Evolutionary conservation across 2,797 vertebrate species (phyloP).

Genomic region (Glossophaga mutica): DNA sequence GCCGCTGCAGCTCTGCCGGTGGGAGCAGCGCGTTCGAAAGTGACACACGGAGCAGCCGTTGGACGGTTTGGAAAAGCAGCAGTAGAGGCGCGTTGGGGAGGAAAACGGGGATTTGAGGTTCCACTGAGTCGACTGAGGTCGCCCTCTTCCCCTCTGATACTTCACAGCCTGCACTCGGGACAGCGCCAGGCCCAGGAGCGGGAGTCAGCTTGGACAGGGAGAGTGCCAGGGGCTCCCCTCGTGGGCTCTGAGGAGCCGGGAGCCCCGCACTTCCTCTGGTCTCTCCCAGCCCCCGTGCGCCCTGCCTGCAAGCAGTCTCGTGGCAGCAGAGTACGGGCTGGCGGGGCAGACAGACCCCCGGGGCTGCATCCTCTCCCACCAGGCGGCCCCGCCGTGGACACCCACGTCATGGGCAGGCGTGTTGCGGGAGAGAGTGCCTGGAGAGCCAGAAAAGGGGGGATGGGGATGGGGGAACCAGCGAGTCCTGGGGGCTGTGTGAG

Average conservation of each 20-base stretch:
- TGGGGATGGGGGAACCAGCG: neutral
- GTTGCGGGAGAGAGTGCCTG: neutral
- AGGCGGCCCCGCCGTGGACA: too few relatives aligned
- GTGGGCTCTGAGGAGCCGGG: neutral
- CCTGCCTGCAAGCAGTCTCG: neutral
- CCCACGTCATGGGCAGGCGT: neutral
- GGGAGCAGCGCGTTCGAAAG: rapidly evolving
- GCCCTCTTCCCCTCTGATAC: too few relatives aligned
- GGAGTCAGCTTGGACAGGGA: neutral
- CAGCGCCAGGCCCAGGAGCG: neutral
- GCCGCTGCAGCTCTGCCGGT: rapidly evolving
- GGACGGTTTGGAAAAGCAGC: neutral
- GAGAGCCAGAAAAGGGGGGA: neutral
- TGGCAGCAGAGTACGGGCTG: neutral
- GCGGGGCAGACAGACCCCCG: neutral
- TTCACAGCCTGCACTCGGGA: neutral
- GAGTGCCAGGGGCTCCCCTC: too few relatives aligned
- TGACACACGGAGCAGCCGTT: rapidly evolving
- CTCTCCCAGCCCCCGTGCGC: neutral
- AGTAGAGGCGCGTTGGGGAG: neutral
- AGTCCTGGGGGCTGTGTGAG: neutral
- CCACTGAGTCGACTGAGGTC: neutral
- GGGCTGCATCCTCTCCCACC: neutral
- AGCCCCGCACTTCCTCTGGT: neutral
- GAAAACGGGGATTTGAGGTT: neutral